Conservation (phyloP, 2,797 vertebrate genomes). For the Pteronotus mesoamericanus region DNA sequence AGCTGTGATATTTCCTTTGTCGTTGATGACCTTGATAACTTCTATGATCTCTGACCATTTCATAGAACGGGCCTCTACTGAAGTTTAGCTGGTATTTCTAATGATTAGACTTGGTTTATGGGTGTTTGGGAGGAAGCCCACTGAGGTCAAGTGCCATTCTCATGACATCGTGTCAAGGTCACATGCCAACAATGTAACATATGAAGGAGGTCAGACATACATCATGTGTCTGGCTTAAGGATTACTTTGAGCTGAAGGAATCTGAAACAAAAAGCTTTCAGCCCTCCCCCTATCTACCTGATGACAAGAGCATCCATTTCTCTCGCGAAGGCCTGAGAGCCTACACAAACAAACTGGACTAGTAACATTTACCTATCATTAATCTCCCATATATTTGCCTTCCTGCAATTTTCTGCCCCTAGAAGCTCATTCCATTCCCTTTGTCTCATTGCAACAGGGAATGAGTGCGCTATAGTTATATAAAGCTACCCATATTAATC, state of each 20-base stretch:
- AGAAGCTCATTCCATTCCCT: neutral
- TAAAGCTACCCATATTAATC: too few species aligned
- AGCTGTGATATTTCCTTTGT: neutral
- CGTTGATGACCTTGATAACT: neutral
- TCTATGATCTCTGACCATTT: neutral
- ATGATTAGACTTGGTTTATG: neutral
- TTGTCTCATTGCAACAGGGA: neutral
- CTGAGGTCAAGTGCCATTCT: neutral
- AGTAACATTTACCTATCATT: neutral
- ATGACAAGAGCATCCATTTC: too few species aligned
- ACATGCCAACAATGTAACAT: neutral
- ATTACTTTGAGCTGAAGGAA: too few species aligned
- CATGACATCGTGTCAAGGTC: neutral
- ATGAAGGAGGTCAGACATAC: neutral
- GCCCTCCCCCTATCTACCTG: neutral
- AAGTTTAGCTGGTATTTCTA: neutral
- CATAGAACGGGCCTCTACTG: neutral
- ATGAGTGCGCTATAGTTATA: too few species aligned
- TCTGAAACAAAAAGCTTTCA: neutral
- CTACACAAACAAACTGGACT: neutral
- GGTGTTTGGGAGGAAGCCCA: neutral
- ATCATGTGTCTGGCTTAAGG: neutral
- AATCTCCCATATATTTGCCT: neutral
- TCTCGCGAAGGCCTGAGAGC: neutral
- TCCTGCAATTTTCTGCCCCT: neutral